Conservation (phyloP, 2,797 vertebrate species). For the Betta splendens region DNA sequence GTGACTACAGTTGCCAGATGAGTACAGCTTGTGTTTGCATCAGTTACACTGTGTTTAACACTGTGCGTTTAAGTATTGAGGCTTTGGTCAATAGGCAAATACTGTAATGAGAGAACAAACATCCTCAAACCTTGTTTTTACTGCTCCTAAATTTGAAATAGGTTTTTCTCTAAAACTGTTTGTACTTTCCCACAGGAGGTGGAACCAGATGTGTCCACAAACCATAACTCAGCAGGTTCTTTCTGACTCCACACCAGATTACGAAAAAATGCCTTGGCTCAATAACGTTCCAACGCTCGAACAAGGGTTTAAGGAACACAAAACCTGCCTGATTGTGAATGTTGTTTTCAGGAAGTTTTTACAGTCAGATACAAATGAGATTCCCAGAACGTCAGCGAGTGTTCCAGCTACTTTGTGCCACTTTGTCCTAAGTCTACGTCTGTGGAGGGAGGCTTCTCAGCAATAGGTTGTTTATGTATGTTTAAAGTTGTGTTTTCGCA, state of each 20-base stretch:
- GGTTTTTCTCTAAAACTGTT: slow-evolving; percentile 7
- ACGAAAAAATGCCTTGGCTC: not conserved
- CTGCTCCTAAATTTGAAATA: not conserved
- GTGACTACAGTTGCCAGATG: no score
- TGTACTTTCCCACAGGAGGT: not conserved
- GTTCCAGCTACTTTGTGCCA: slow-evolving; percentile 45
- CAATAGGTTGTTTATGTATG: slow-evolving; percentile 18
- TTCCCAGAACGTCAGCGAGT: slow-evolving; percentile 26
- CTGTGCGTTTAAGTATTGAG: no score
- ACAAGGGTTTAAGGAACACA: no score
- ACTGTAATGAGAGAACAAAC: slow-evolving; percentile 8
- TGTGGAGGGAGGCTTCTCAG: slow-evolving; percentile 24
- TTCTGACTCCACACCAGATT: not conserved
- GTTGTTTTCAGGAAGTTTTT: slow-evolving; percentile 1
- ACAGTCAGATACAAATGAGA: slow-evolving; percentile 19
- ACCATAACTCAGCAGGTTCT: no score
- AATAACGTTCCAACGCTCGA: no score
- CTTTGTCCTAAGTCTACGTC: slow-evolving; percentile 36
- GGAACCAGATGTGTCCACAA: no score
- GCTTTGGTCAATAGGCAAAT: no score
- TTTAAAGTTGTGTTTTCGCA: slow-evolving; percentile 30
- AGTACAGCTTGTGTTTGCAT: no score
- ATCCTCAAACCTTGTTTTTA: not conserved
- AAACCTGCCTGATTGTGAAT: not conserved
- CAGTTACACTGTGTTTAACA: no score